phyloP scores from a whole-genome alignment of 2,797 vertebrate genomes.

The Chaetodon trifasciatus region DNA sequence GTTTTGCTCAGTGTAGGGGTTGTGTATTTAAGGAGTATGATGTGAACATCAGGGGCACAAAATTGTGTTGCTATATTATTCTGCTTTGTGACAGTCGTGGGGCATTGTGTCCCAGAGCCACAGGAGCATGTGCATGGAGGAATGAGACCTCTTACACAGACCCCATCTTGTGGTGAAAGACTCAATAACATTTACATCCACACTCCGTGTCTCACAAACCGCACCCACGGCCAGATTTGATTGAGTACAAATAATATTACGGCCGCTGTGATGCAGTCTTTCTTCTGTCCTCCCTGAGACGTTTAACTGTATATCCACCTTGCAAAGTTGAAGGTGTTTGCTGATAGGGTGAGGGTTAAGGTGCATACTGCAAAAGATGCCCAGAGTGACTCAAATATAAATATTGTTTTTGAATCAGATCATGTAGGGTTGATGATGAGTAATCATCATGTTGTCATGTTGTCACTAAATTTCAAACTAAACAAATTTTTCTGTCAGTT shows the following conservation, averaged over 20 bases:
- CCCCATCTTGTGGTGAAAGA: conserved; percentile 83
- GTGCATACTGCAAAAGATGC: neutral
- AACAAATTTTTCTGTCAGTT: too few species aligned
- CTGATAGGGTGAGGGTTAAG: too few species aligned
- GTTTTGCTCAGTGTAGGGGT: conserved; percentile 9
- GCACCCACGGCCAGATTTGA: too few species aligned
- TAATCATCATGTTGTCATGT: too few species aligned
- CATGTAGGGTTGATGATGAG: neutral
- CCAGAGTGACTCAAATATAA: neutral
- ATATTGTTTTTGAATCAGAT: neutral
- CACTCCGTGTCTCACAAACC: neutral
- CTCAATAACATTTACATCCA: conserved; percentile 67
- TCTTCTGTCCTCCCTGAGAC: conserved; percentile 15
- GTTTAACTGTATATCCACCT: neutral
- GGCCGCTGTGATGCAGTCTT: conserved; percentile 32
- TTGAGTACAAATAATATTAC: too few species aligned
- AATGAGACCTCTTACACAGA: conserved; percentile 62
- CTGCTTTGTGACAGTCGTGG: conserved; percentile 48
- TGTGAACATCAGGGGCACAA: conserved; percentile 40
- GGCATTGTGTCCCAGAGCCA: conserved; percentile 38
- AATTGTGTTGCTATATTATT: conserved; percentile 47
- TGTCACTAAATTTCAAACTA: too few species aligned
- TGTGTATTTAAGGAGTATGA: conserved; percentile 39
- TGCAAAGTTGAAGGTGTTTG: neutral
- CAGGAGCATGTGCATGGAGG: conserved; percentile 27